phyloP scores from a whole-genome alignment of 2,888 invertebrate species.

The Drosophila imparisetae region DNA sequence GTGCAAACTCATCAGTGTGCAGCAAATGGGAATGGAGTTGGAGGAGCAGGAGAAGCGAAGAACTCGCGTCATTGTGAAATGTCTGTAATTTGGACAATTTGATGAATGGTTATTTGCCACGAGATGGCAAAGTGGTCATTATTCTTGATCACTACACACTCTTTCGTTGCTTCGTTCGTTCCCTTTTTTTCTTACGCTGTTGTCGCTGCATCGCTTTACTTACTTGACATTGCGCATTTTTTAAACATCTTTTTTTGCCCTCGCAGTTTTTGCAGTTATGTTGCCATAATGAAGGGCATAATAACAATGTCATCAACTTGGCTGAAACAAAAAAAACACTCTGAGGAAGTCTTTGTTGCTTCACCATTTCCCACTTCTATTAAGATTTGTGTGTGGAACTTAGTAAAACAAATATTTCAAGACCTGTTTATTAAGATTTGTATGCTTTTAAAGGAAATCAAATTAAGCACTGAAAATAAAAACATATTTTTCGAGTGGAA shows the following conservation, averaged over 20 bases:
- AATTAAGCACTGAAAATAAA: not conserved
- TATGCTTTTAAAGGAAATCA: not conserved
- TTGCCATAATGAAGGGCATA: constrained; percentile 41
- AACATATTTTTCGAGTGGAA: not conserved
- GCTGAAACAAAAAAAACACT: not conserved
- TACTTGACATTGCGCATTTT: constrained; percentile 66
- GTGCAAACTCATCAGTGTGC: constrained; percentile 47
- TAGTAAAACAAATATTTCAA: not conserved
- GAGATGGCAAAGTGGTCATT: constrained; percentile 85
- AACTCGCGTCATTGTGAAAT: constrained; percentile 83
- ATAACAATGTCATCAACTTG: constrained; percentile 49
- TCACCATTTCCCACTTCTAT: constrained; percentile 31
- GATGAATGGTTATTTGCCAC: constrained; percentile 85
- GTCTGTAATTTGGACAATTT: constrained; percentile 85
- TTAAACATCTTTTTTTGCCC: constrained; percentile 23
- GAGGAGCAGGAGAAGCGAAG: constrained; percentile 10
- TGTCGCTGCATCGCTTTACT: constrained; percentile 66
- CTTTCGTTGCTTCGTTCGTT: constrained; percentile 28
- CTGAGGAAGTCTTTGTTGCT: constrained; percentile 31
- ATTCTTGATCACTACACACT: constrained; percentile 80
- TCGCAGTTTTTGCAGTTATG: constrained; percentile 1
- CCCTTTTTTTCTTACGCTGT: constrained; percentile 31
- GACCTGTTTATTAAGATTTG: not conserved
- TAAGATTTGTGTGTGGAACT: not conserved
- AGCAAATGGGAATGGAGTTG: constrained; percentile 6